Evolutionary conservation across 2,888 invertebrate species (phyloP).

Genomic region (Muschampia plurimacula): DNA sequence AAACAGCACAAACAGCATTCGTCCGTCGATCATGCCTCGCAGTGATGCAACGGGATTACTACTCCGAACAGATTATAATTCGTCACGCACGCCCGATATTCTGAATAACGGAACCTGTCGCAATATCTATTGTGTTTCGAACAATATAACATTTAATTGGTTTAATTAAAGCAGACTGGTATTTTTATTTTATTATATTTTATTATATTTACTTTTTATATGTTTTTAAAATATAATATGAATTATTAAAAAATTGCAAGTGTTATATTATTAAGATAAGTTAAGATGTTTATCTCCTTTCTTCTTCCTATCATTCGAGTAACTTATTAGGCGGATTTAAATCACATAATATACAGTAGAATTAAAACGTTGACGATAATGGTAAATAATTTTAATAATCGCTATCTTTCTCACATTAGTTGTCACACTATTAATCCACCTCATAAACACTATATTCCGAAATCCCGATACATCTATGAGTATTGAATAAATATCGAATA

Average conservation of each 20-base stretch:
- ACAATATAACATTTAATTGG: constrained; percentile 5
- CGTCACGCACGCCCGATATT: constrained; percentile 61
- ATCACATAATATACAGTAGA: no score
- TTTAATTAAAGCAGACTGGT: neutral
- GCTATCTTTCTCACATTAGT: no score
- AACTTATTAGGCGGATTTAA: neutral
- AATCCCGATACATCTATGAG: neutral
- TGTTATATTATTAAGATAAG: no score
- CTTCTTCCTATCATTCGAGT: no score
- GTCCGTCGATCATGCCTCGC: constrained; percentile 57
- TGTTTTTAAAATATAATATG: no score
- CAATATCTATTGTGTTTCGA: constrained; percentile 12
- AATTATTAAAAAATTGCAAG: no score
- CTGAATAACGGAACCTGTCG: constrained; percentile 52
- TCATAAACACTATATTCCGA: neutral
- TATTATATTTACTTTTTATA: no score
- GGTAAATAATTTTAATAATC: no score
- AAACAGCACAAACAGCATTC: constrained; percentile 45
- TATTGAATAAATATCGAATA: constrained; percentile 3
- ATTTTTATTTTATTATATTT: neutral
- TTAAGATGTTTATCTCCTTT: neutral
- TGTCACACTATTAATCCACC: no score
- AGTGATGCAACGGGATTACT: constrained; percentile 61
- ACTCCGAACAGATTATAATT: constrained; percentile 66
- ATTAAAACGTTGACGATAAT: no score